phyloP scores from a whole-genome alignment of 2,113 vertebrate genomes.

The Phycodurus eques region DNA sequence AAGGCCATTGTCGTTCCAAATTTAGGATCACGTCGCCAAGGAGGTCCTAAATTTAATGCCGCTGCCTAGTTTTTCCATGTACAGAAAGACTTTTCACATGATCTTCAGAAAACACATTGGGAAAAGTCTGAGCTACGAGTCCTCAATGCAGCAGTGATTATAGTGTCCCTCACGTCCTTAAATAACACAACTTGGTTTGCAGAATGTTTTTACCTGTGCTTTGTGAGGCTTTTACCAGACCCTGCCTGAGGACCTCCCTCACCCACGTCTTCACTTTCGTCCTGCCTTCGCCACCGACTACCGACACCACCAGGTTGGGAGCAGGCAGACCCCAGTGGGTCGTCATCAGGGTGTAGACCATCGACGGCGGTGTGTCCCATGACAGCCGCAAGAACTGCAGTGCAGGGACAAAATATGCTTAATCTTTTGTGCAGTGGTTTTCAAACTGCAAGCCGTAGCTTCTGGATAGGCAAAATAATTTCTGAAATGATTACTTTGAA shows the following conservation, averaged over 20 bases:
- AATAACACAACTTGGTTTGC: neutral
- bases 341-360: constrained; percentile 78
- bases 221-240: constrained; percentile 85
- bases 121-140: neutral
- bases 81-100: neutral
- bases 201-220: constrained; percentile 76
- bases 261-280: constrained; percentile 81
- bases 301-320: constrained; percentile 87
- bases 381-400: constrained; percentile 85
- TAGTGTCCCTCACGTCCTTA: neutral
- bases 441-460: neutral
- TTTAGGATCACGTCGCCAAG: constrained; percentile 24
- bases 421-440: too few species aligned
- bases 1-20: constrained; percentile 52
- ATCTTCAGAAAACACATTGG: neutral
- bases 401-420: neutral
- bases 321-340: constrained; percentile 76
- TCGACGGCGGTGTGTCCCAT: constrained; percentile 73
- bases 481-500: neutral
- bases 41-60: constrained; percentile 1
- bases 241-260: constrained; percentile 82
- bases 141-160: neutral
- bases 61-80: neutral
- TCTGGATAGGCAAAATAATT: neutral
- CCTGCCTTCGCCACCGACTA: constrained; percentile 78